Percentiles rank a stretch among this genome's conserved stretches.
Evolutionary conservation across 2,888 invertebrate genomes (phyloP).

Genomic region (Agrypnus murinus): DNA sequence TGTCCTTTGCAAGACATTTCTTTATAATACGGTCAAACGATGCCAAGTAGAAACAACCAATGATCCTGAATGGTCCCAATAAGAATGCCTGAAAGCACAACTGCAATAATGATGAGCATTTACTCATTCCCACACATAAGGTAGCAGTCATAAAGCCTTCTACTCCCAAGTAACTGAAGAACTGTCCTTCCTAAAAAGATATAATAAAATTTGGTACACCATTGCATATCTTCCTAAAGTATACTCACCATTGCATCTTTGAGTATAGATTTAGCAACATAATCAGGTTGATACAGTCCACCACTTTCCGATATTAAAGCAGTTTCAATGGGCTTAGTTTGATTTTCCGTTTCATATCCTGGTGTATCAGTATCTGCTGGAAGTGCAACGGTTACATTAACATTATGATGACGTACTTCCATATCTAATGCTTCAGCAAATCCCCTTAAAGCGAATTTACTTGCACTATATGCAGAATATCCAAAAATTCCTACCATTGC

Average conservation of each 20-base stretch:
- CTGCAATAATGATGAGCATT: slow-evolving; percentile 81
- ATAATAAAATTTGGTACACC: slow-evolving; percentile 33
- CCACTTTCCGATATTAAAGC: slow-evolving; percentile 87
- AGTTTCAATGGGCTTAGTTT: slow-evolving; percentile 91
- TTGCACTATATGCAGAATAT: slow-evolving; percentile 91
- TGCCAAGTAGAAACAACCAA: slow-evolving; percentile 77
- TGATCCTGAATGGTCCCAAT: slow-evolving; percentile 82
- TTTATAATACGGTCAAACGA: slow-evolving; percentile 80
- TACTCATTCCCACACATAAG: slow-evolving; percentile 87
- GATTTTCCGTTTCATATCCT: slow-evolving; percentile 91
- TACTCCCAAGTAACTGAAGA: slow-evolving; percentile 88
- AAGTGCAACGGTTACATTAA: slow-evolving; percentile 88
- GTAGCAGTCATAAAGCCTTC: slow-evolving; percentile 87
- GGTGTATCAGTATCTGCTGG: slow-evolving; percentile 99
- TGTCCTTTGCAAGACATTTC: background rate
- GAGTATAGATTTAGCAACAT: slow-evolving; percentile 86
- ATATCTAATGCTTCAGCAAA: slow-evolving; percentile 95
- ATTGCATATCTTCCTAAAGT: too few relatives aligned
- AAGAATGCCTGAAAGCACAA: slow-evolving; percentile 79
- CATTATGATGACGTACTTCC: slow-evolving; percentile 90
- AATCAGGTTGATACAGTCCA: slow-evolving; percentile 84
- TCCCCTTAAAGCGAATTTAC: slow-evolving; percentile 96
- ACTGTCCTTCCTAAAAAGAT: slow-evolving; percentile 82
- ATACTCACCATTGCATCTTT: slow-evolving; percentile 86
- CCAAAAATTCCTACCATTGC: slow-evolving; percentile 93